Evolutionary conservation across 2,797 vertebrate genomes (phyloP), one percentile per base, ranked within the genome.

Genomic region (Sebastes itinus): DNA sequence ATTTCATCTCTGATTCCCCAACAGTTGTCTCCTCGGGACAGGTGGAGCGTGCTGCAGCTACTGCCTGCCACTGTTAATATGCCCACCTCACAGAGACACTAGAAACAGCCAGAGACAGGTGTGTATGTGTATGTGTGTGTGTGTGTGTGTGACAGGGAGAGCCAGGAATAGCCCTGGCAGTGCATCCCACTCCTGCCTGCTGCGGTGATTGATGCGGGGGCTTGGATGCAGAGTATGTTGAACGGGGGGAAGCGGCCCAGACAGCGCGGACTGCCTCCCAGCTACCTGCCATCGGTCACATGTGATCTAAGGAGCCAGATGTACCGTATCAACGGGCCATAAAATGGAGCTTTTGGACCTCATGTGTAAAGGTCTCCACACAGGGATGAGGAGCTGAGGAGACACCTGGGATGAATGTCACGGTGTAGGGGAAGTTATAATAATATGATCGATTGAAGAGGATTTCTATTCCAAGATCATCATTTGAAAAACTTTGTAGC

Each of bases 41-140:
- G 88, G 85, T 88, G 88, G 80, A 83, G 82, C 84, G 27, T 78
- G 74, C 76, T 68, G 80, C 80, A 79, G 88, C 81, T 68, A 73
- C 79, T 49, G 82, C 60, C 88, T 93, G 92, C 77, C 92, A 92
- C 84, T 80, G 78, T 78, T 87, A 89, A 91, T 89, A 79, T 79
- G 66, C 86, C 77, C 78, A 65, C 69, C 81, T 78, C 83, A 55
- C 74, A 84, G 75, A 85, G 77, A 81, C 75, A 62, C 52, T 23
- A 12, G 62, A 86, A 83, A 83, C 67, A 73, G 76, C 59, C 84
- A 70, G 56, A 87, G 86, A 88, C 84, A 82, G 76, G 85, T 84
- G 74, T 30, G 59, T 68, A 69, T 78, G 81, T 66, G 46, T 49
- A 22, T 52, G 22, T 80, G 65, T 56, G n/a, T 46, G 6, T 7